Evolutionary conservation across 2,888 invertebrate species (phyloP), one percentile per base, ranked within the genome.

Genomic region (Watsonalla binaria): DNA sequence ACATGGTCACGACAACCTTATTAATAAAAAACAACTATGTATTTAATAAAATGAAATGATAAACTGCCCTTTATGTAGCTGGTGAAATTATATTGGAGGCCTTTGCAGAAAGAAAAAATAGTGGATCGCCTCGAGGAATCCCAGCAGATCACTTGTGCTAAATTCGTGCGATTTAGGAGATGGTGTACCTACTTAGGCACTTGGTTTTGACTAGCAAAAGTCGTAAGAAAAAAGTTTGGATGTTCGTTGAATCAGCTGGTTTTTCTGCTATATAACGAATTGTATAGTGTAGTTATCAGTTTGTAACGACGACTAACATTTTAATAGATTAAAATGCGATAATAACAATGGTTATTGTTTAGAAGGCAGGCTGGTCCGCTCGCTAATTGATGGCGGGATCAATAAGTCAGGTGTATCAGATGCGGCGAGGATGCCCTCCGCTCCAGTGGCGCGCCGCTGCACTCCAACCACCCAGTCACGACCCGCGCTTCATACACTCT

Each of bases 351-450:
- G 42, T 42, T 42, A 42, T 42, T 42, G 42, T 8, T 11, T 42
- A 11, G 42, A 5, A 42, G 42, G 46, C 51, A 6, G 24, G 14
- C 37, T 37, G 45, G 42, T 24, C 33, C 15, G 52, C 33, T 48
- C 58, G 48, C 72, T 77, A 78, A 79, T 79, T 77, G 78, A 70
- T 76, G 73, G 66, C 68, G 66, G 78, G 78, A 71, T 78, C 79
- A 78, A 80, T 80, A 78, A 80, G 74, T 80, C 78, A 78, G 77
- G 57, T 58, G 61, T 76, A 78, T 78, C 77, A 63, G 57, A 61
- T 59, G 74, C 72, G 74, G 24, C 24, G 24, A 24, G 24, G 24
- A 24, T 61, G 58, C 52, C 51, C 5, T 57, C 59, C 67, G 61
- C 61, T 53, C 59, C 60, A 53, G 55, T 57, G 55, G 59, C 58